Evolutionary conservation across 2,888 invertebrate species (phyloP), one percentile per base, ranked within the genome.

Genomic region (Latrodectus elegans): DNA sequence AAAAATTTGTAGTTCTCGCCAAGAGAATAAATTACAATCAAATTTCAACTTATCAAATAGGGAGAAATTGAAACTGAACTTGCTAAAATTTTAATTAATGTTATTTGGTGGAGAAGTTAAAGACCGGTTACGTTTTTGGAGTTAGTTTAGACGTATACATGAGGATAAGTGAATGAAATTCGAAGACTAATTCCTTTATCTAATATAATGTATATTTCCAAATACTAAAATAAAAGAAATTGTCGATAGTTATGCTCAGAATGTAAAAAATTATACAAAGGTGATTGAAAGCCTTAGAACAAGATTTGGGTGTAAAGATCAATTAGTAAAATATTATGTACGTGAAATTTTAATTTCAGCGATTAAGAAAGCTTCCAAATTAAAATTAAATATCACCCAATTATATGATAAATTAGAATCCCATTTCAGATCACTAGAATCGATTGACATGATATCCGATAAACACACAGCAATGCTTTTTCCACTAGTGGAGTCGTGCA

Each of bases 211-310:
- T 26, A 14, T 38, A 4, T 11, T 17, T 6, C 1, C 26, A 8
- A 9, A 51, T 49, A 26, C 52, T 1, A 4, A 14, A 14, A 11
- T n/a, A 52, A 17, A 38, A 14, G 12, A 72, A 11, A 49, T 72
- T 4, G 17, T 72, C 22, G 52, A 72, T 49, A 26, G 12, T 72
- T 72, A 49, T 15, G 8, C 72, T 1, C 72, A 38, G 51, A n/a
- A 11, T n/a, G 72, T 38, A 51, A 8, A 72, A 52, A 72, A 52
- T 17, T 72, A 72, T 72, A 38, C 26, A 11, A 51, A 72, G n/a
- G 72, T 51, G 26, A n/a, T 52, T 17, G 51, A 14, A 52, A 11
- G 52, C 8, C 51, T 72, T 12, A 72, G 51, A 11, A 10, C 22
- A 15, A 6, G 72, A 6, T 72, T 17, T 38, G 52, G 52, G 14